These are phyloP conservation scores for Plodia interpunctella DNA, from an alignment of 1,140 invertebrate genomes.

Conservation along the genomic window DNA sequence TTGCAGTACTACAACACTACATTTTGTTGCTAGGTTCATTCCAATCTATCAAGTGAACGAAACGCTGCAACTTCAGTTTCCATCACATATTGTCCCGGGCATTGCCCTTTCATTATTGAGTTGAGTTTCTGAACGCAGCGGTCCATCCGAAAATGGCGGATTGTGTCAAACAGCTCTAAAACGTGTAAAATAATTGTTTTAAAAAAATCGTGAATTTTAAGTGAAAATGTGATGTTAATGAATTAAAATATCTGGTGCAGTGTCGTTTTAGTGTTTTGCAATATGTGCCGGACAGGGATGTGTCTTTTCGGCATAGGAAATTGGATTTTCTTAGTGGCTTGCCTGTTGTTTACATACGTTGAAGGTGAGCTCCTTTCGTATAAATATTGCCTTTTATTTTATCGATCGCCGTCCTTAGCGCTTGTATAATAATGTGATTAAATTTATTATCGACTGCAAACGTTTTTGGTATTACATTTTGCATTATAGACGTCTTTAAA, in stretches of 20 bases:
- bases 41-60: background rate
- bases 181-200: slow-evolving; percentile 37
- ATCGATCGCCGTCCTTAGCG: slow-evolving; percentile 45
- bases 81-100: slow-evolving; percentile 50
- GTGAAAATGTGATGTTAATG: slow-evolving; percentile 73
- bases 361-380: slow-evolving; percentile 67
- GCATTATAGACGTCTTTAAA: background rate
- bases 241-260: slow-evolving; percentile 70
- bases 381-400: slow-evolving; percentile 64
- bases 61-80: slow-evolving; percentile 19
- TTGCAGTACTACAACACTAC: slow-evolving; percentile 6
- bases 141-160: slow-evolving; percentile 65
- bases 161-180: slow-evolving; percentile 26
- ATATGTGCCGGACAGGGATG: slow-evolving; percentile 71
- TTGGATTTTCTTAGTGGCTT: slow-evolving; percentile 70
- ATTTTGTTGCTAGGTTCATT: slow-evolving; percentile 36
- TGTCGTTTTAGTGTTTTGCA: slow-evolving; percentile 54
- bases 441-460: slow-evolving; percentile 6
- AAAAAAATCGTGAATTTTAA: slow-evolving; percentile 56
- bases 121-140: slow-evolving; percentile 53
- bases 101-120: slow-evolving; percentile 72
- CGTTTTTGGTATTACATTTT: slow-evolving; percentile 5
- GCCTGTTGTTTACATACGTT: slow-evolving; percentile 74
- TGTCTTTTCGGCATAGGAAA: slow-evolving; percentile 62
- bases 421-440: slow-evolving; percentile 3